These are phyloP conservation scores for Scarus forsteni DNA, from an alignment of 2,797 vertebrate species.

Conservation along the genomic window DNA sequence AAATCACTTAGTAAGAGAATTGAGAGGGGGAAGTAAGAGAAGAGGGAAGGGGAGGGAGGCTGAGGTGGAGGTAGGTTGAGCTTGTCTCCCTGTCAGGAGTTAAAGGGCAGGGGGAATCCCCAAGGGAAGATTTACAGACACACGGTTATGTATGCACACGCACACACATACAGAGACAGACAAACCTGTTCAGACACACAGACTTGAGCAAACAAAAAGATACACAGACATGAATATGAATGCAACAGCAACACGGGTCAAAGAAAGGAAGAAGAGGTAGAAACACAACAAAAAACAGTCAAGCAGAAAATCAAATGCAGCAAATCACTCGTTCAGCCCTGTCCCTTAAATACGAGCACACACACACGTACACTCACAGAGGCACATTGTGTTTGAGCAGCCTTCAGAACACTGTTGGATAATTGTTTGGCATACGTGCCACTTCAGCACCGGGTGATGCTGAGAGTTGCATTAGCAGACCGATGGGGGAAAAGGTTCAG, in stretches of 20 bases:
- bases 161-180: constrained; percentile 26
- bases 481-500: constrained; percentile 15
- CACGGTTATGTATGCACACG: constrained; percentile 47
- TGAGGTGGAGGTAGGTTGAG: constrained; percentile 64
- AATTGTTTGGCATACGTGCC: constrained; percentile 79
- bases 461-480: constrained; percentile 66
- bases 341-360: constrained; percentile 15
- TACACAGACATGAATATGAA: constrained; percentile 45
- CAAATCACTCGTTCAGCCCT: constrained; percentile 24
- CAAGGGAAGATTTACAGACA: constrained; percentile 55
- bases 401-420: constrained; percentile 67
- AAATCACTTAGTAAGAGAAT: constrained; percentile 8
- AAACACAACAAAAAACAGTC: constrained; percentile 41
- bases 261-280: constrained; percentile 27
- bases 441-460: constrained; percentile 74
- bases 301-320: constrained; percentile 47
- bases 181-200: constrained; percentile 39
- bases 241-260: constrained; percentile 45
- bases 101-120: constrained; percentile 70
- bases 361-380: constrained; percentile 40
- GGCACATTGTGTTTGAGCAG: constrained; percentile 66
- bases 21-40: constrained; percentile 39
- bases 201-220: constrained; percentile 42
- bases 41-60: constrained; percentile 31
- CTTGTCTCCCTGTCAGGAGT: constrained; percentile 47